Conservation (phyloP, 2,888 invertebrate genomes). For the Vesta saturnalis region DNA sequence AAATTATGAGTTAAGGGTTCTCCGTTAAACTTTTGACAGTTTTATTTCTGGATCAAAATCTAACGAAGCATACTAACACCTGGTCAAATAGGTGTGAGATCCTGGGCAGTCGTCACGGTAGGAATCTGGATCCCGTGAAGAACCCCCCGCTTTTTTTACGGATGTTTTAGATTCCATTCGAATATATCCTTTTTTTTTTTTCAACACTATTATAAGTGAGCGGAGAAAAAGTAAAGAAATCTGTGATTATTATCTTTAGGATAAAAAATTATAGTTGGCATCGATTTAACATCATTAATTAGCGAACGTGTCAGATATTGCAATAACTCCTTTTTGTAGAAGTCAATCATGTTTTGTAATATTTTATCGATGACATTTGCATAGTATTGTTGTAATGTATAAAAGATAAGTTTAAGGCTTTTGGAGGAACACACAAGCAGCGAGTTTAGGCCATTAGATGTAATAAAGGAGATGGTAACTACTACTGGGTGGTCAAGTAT, state of each 20-base stretch:
- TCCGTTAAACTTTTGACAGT: no score
- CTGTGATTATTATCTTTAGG: background rate
- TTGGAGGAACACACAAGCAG: conserved; percentile 6
- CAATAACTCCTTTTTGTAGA: conserved; percentile 15
- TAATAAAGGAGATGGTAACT: conserved; percentile 2
- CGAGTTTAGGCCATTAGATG: background rate
- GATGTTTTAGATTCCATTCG: conserved; percentile 45
- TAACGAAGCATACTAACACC: conserved; percentile 47
- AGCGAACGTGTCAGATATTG: conserved; percentile 22
- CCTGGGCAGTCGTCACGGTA: conserved; percentile 44
- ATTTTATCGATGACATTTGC: conserved; percentile 14
- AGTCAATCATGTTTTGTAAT: conserved; percentile 20
- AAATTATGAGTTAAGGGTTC: conserved; percentile 49
- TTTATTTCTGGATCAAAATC: conserved; percentile 45
- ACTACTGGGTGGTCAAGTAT: background rate
- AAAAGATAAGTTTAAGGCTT: conserved; percentile 7
- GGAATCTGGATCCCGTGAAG: conserved; percentile 44
- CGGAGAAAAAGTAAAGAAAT: conserved; percentile 20
- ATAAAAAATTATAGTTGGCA: background rate
- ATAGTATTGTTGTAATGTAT: conserved; percentile 10
- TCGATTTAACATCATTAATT: conserved; percentile 27
- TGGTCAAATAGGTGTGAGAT: conserved; percentile 49
- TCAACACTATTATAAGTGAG: conserved; percentile 18
- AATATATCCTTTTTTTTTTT: background rate
- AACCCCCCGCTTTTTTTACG: conserved; percentile 43